These are phyloP conservation scores for Protula sp. DNA, from an alignment of 2,888 invertebrate genomes.

Conservation along the genomic window DNA sequence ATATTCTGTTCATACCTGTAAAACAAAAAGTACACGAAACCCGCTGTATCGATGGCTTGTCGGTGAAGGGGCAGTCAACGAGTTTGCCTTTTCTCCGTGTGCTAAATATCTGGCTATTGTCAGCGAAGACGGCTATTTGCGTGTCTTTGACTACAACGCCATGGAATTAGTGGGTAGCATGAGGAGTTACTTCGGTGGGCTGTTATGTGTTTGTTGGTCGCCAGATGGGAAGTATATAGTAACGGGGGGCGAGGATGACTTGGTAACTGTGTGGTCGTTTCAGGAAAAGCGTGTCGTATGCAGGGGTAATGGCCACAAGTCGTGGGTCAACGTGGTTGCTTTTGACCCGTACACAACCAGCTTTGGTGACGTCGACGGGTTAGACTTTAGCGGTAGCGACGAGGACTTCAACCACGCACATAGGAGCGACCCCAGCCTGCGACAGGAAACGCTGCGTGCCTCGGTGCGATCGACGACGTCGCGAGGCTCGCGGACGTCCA, in stretches of 20 bases:
- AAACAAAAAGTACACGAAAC: constrained; percentile 92
- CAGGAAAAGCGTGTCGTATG: constrained; percentile 88
- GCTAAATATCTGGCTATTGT: constrained; percentile 87
- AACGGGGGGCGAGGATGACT: constrained; percentile 96
- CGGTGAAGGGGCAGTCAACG: constrained; percentile 72
- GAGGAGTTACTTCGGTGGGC: constrained; percentile 95
- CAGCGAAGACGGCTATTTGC: constrained; percentile 79
- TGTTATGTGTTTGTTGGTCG: constrained; percentile 96
- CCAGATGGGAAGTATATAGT: constrained; percentile 87
- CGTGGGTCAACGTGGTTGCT: constrained; percentile 96
- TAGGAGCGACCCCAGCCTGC: constrained; percentile 4
- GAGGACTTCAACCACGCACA: constrained; percentile 30
- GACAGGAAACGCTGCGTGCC: constrained; percentile 17
- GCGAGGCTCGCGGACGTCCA: constrained; percentile 10
- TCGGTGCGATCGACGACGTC: constrained; percentile 20
- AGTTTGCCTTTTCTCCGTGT: constrained; percentile 94
- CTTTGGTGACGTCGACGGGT: constrained; percentile 57
- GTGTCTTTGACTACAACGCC: constrained; percentile 94
- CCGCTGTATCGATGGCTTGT: constrained; percentile 73
- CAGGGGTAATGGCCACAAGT: constrained; percentile 94
- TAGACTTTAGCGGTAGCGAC: constrained; percentile 56
- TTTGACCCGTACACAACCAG: constrained; percentile 64
- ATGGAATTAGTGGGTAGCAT: constrained; percentile 91
- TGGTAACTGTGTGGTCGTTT: constrained; percentile 95
- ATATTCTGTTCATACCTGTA: constrained; percentile 89